These are phyloP conservation scores for Ormia ochracea DNA, from an alignment of 2,888 invertebrate genomes.

Conservation along the genomic window DNA sequence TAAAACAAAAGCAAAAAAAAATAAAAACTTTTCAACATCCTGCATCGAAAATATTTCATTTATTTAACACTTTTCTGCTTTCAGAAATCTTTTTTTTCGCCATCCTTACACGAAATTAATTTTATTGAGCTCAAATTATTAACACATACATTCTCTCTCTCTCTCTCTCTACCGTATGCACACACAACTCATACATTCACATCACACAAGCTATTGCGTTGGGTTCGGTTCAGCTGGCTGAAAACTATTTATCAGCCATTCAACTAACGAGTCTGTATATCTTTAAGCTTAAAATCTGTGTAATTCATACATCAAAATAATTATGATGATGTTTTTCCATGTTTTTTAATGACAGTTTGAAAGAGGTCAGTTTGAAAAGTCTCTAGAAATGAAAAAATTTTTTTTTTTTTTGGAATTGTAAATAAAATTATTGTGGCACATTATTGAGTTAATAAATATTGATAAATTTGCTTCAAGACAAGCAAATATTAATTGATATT, in stretches of 20 bases:
- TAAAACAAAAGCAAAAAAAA: too few species aligned
- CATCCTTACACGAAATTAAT: conserved; percentile 5
- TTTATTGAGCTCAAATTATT: not conserved
- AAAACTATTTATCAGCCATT: conserved; percentile 29
- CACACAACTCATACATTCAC: not conserved
- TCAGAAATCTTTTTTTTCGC: not conserved
- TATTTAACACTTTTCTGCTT: not conserved
- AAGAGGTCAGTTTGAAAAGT: conserved; percentile 8
- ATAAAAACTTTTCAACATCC: not conserved
- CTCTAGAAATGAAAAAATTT: too few species aligned
- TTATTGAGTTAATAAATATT: too few species aligned
- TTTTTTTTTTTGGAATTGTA: too few species aligned
- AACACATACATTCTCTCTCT: not conserved
- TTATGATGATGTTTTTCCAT: conserved; percentile 17
- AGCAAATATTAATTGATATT: too few species aligned
- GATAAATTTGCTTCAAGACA: too few species aligned
- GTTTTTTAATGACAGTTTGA: not conserved
- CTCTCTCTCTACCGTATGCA: too few species aligned
- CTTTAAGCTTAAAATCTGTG: conserved; percentile 28
- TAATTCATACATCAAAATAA: conserved; percentile 37
- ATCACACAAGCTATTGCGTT: not conserved
- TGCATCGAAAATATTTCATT: not conserved
- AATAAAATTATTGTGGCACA: too few species aligned
- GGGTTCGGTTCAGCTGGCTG: not conserved
- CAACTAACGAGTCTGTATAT: conserved; percentile 17